phyloP scores from a whole-genome alignment of 53 echinoderm and acorn worm species.

The Paracentrotus lividus region DNA sequence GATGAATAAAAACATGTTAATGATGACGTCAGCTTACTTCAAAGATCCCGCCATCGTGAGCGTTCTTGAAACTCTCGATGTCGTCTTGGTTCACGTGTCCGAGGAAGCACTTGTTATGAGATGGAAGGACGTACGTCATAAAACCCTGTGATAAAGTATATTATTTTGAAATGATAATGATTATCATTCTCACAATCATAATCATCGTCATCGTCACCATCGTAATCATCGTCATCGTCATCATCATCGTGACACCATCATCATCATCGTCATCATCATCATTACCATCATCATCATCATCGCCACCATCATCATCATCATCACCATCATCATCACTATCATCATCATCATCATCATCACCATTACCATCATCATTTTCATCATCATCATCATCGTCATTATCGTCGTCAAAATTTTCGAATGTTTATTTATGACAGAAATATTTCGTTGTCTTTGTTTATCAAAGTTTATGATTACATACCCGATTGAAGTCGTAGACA shows the following conservation, averaged over 20 bases:
- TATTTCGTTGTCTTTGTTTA: too few species aligned
- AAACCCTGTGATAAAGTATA: neutral
- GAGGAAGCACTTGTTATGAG: neutral
- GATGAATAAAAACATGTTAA: neutral
- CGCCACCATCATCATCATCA: constrained; percentile 59
- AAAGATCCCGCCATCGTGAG: neutral
- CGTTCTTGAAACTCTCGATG: neutral
- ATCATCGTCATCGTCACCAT: too few species aligned
- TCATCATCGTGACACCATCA: constrained; percentile 22
- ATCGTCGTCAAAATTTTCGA: neutral
- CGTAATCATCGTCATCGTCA: neutral
- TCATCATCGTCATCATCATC: constrained; percentile 54
- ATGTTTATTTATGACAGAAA: too few species aligned
- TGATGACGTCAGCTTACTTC: neutral
- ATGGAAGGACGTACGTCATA: neutral
- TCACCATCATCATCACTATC: constrained; percentile 58
- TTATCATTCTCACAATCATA: too few species aligned
- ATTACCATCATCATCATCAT: constrained; percentile 61
- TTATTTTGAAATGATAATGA: too few species aligned
- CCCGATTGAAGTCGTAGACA: constrained; percentile 13
- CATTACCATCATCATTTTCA: constrained; percentile 52
- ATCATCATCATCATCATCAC: constrained; percentile 61
- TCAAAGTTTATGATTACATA: constrained; percentile 2
- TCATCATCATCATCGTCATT: constrained; percentile 20
- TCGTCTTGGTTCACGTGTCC: neutral